Evolutionary conservation across 1,140 invertebrate species (phyloP).

Genomic region (Euwallacea similis): DNA sequence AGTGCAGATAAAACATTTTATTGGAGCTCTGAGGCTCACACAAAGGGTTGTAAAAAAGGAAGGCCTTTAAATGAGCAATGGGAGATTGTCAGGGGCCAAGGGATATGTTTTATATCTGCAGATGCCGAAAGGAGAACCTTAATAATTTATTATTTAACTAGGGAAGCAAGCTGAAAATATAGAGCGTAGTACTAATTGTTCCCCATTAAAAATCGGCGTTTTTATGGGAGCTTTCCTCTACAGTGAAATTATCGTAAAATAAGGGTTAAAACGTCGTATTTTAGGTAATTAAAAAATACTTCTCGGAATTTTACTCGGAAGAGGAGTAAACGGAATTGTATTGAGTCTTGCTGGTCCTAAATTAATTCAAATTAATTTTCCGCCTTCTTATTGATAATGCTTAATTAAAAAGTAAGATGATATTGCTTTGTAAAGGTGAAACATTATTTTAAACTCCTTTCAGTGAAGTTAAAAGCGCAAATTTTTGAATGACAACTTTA

Average conservation of each 20-base stretch:
- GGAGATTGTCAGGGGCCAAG: too few species aligned
- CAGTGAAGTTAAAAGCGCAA: background rate
- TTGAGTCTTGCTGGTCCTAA: slow-evolving; percentile 4
- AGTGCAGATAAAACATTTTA: background rate
- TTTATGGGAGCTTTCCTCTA: too few species aligned
- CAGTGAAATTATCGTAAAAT: slow-evolving; percentile 6
- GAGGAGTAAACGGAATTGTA: background rate
- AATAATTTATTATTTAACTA: too few species aligned
- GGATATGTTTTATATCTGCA: too few species aligned
- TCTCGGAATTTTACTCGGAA: slow-evolving; percentile 17
- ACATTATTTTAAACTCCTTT: slow-evolving; percentile 7
- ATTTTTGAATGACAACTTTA: background rate
- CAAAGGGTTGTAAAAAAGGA: too few species aligned
- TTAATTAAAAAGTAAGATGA: slow-evolving; percentile 21
- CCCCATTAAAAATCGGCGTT: too few species aligned
- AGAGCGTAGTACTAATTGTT: too few species aligned
- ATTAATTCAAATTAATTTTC: slow-evolving; percentile 4
- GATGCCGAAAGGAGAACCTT: too few species aligned
- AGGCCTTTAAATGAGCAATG: too few species aligned
- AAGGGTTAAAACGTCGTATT: slow-evolving; percentile 18
- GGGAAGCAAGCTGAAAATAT: too few species aligned
- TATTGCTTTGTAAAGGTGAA: slow-evolving; percentile 3
- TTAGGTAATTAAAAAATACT: slow-evolving; percentile 32
- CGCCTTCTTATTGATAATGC: slow-evolving; percentile 1
- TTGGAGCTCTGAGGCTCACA: background rate